Evolutionary conservation across 2,888 invertebrate genomes (phyloP), one percentile per base, ranked within the genome.

Genomic region (Hypsopygia costalis): DNA sequence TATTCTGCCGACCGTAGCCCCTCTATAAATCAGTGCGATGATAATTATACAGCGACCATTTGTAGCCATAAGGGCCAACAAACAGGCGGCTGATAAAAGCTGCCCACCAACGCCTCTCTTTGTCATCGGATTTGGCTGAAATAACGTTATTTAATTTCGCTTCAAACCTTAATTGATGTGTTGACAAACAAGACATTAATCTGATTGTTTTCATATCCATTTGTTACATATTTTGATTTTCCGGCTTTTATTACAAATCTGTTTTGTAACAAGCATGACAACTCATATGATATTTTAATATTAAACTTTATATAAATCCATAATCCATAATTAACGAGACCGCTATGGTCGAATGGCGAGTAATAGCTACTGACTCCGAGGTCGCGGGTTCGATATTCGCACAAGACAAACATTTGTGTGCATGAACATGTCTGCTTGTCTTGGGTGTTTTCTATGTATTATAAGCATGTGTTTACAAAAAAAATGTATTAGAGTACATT

Each of bases 11-110:
- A 78, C 86, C 63, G 69, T 86, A 80, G 80, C 44, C 47, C 38
- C 33, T 55, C 66, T 59, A 77, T 87, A 86, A 86, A 87, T 87
- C 86, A 81, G 67, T 53, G 62, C 70, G 73, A 80, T 86, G 82
- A 82, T 86, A 81, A 86, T 85, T 82, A 81, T 76, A 80, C 69
- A 58, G 62, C 64, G 58, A 63, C 75, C 72, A 77, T 81, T 80
- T 79, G 76, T 70, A 75, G 71, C 70, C 64, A 66, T 74, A 75
- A 75, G 73, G 70, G 67, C 55, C 58, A 61, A 64, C 69, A 67
- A 74, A 73, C 69, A 65, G 61, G 56, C 67, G 57, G 55, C 58
- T 52, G 74, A 74, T 76, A 72, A 64, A 52, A 37, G 42, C 16
- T 16, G 16, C 41, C 21, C 27, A 28, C 29, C 41, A 44, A 50